Base-by-base conservation (phyloP, 2,113 vertebrate genomes). In the Brevimyrus niger region DNA sequence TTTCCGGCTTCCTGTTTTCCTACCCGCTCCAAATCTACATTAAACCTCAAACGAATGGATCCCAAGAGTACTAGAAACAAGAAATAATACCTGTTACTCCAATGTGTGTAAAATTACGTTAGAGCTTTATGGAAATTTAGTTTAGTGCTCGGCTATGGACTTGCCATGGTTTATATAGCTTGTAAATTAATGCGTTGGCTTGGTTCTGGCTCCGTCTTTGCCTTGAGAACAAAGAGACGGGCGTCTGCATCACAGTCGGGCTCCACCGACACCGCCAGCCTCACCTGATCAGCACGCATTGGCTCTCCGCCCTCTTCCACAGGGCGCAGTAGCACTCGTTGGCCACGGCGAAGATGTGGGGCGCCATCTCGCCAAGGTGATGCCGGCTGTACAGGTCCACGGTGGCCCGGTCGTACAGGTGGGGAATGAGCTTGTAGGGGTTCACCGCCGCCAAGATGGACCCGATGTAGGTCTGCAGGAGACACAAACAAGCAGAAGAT, bases 221-320 rank as follows among this genome's bases (percentile, higher is more conserved):
- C 27, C 1, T 19, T 15, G 35, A 42, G 15, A 38, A 6, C 69
- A 76, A 15, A 76, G 69, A 76, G 27, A 27, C 19, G 6, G 31
- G 8, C 35, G 7, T 19, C 51, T 42, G 7, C 11, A 3, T 85
- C 42, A 17, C 1, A 89, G n/a, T 5, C 47, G 8, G 53, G 19
- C 21, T 21, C 21, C 31, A 84, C 58, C 2, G 17, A 51, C n/a
- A 53, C 53, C 73, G 17, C 15, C 31, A 4, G 17, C 5, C 91
- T 91, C 90, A 99, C 98, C 98, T 99, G 96, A 99, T 99, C 88
- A 99, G 97, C 92, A 99, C 96, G n/a, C 98, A 99, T 92, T 99
- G 98, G 96, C 95, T 98, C 93, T 98, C 97, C 0, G 94, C 96
- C 89, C 96, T 96, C 91, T 96, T 98, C 98, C 98, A 99, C 86